Base-by-base conservation (phyloP, 2,113 vertebrate genomes). In the Strix aluco region DNA sequence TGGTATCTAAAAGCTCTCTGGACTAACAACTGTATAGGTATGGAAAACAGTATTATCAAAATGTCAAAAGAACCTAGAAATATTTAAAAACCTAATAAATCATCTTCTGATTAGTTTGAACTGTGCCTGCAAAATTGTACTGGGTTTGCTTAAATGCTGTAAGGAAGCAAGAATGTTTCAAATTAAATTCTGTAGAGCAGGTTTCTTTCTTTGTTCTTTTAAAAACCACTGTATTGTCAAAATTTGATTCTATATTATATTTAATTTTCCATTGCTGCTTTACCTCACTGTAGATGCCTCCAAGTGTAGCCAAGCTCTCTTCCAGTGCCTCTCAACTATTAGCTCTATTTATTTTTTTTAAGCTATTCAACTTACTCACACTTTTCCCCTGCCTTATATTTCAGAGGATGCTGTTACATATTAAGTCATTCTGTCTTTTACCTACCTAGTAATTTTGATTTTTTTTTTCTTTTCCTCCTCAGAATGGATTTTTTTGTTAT, bases 61-160 rank as follows among this genome's bases (percentile, higher is more conserved):
- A 95, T 90, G 86, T 92, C 61, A 46, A 93, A 93, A 67, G 51
- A 96, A 91, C 57, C 52, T 55, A 91, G 90, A 96, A 91, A 94
- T 89, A 92, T 81, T 94, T 95, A 11, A 88, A 97, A 96, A 94
- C 29, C 38, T 96, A 95, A 95, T 90, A 94, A 87, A 84, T 92
- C 84, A 78, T 90, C 74, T 94, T 88, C 87, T 80, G 89, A 90
- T 97, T 93, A 86, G 57, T 97, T 94, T 90, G 85, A 94, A 92
- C 78, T 82, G 51, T 72, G 61, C 94, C 69, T 85, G 49, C 40
- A 67, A 93, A 90, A 88, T 95, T 93, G 38, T 72, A 85, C 32
- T 3, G 2, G 51, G 61, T 90, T 90, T 88, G 27, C 84, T 96
- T 94, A 96, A 79, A 78, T 90, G 66, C 58, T 95, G n/a, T 54